Percentiles rank a stretch among this genome's conserved stretches.
These are phyloP conservation scores for Micrasema minimum DNA, from an alignment of 1,140 invertebrate genomes.

Conservation along the genomic window DNA sequence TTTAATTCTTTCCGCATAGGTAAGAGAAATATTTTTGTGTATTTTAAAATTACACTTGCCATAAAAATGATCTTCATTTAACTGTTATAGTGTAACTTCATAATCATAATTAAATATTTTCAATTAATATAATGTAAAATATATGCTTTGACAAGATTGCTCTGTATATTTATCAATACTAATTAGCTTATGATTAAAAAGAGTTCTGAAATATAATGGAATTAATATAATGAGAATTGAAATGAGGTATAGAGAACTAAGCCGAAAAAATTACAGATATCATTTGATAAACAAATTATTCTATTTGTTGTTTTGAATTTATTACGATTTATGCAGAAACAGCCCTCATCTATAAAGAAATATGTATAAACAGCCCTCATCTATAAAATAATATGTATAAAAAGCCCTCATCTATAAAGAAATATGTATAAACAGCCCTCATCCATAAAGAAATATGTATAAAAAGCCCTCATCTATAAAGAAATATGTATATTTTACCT, in stretches of 20 bases:
- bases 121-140: neutral
- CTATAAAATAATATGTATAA: too few relatives aligned
- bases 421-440: too few relatives aligned
- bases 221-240: constrained; percentile 21
- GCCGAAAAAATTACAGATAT: too few relatives aligned
- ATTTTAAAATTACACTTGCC: constrained; percentile 32
- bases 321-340: too few relatives aligned
- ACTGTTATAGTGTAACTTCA: neutral
- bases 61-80: constrained; percentile 32
- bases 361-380: too few relatives aligned
- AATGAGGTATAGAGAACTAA: neutral
- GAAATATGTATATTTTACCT: too few relatives aligned
- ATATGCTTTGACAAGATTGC: constrained; percentile 15
- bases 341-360: too few relatives aligned
- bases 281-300: too few relatives aligned
- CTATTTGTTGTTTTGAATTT: too few relatives aligned
- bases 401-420: too few relatives aligned
- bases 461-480: too few relatives aligned
- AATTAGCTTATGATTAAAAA: constrained; percentile 1
- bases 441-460: too few relatives aligned
- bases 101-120: constrained; percentile 34
- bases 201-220: constrained; percentile 8
- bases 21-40: constrained; percentile 8
- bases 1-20: neutral
- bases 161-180: constrained; percentile 9